Evolutionary conservation across 2,888 invertebrate species (phyloP).

Genomic region (Alloplasta piceator): DNA sequence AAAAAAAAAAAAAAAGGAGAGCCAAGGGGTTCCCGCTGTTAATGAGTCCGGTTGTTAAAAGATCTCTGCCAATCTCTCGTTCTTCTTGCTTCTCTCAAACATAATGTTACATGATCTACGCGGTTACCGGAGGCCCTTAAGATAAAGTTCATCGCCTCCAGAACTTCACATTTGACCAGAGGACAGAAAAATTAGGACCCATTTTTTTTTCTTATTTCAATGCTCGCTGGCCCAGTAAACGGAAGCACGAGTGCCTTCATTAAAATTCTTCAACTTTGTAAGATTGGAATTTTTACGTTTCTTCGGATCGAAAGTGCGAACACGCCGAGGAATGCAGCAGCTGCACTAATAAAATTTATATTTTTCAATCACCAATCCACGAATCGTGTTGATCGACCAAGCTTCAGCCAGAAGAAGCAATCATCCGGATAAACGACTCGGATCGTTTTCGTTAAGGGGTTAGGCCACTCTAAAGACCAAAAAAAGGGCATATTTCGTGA

Average conservation of each 20-base stretch:
- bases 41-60: conserved; percentile 83
- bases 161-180: not conserved
- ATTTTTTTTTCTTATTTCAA: no score
- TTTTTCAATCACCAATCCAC: conserved; percentile 6
- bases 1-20: conserved; percentile 72
- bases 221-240: no score
- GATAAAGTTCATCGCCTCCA: conserved; percentile 6
- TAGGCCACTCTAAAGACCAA: no score
- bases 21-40: conserved; percentile 75
- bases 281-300: conserved; percentile 26
- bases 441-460: no score
- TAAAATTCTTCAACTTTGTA: conserved; percentile 19
- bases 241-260: not conserved
- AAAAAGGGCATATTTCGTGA: no score
- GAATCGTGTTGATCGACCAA: conserved; percentile 12
- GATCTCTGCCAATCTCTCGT: conserved; percentile 69
- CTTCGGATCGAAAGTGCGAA: not conserved
- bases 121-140: not conserved
- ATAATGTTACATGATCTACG: conserved; percentile 20
- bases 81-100: conserved; percentile 50
- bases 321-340: not conserved
- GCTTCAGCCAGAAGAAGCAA: not conserved
- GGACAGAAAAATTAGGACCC: not conserved
- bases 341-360: not conserved
- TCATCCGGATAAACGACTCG: no score